These are phyloP conservation scores for Mirza zaza DNA, from an alignment of 2,113 vertebrate species.

Conservation along the genomic window DNA sequence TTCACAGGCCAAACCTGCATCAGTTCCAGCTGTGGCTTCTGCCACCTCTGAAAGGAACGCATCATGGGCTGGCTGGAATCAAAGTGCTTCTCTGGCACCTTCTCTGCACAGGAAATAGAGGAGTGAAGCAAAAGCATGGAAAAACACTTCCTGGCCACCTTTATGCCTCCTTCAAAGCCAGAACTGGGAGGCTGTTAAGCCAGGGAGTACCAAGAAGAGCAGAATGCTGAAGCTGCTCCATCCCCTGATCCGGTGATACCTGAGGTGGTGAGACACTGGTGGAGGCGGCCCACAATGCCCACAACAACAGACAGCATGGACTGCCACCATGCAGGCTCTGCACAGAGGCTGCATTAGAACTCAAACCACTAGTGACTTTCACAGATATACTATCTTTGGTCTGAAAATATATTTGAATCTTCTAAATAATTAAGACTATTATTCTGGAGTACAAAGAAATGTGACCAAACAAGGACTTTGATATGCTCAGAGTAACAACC, in stretches of 20 bases:
- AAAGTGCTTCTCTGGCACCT: neutral
- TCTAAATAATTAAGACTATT: neutral
- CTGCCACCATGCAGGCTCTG: neutral
- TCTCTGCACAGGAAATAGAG: neutral
- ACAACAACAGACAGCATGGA: rapidly evolving
- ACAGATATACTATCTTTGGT: neutral
- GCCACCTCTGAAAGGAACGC: neutral
- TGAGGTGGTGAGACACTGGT: neutral
- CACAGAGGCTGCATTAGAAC: rapidly evolving
- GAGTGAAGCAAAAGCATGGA: neutral
- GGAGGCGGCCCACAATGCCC: too few relatives aligned
- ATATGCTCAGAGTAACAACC: neutral
- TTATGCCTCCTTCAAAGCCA: neutral
- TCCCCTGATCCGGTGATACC: neutral
- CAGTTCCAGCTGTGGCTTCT: neutral
- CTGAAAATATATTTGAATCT: neutral
- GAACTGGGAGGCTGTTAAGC: neutral
- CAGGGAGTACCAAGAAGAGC: neutral
- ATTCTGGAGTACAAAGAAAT: neutral
- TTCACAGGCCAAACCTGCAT: neutral
- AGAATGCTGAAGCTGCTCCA: neutral
- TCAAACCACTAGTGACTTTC: neutral
- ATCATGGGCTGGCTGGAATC: neutral
- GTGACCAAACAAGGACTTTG: neutral
- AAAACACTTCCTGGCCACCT: neutral